A percentile compares a stretch with the other conserved stretches of the same genome.
These are phyloP conservation scores for Stegophylla sp. DNA, from an alignment of 2,888 invertebrate genomes.

Conservation along the genomic window DNA sequence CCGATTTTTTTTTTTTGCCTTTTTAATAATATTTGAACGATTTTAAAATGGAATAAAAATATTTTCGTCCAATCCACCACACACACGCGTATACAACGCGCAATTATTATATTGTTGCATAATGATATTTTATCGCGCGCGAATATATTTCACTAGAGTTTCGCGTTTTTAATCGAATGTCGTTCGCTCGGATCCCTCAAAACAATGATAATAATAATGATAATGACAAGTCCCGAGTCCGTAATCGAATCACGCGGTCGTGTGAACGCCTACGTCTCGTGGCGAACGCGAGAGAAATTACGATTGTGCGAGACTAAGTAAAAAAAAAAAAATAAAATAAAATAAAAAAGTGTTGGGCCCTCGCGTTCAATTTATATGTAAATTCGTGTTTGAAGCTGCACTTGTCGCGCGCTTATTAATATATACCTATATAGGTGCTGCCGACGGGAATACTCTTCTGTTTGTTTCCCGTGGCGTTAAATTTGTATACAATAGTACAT, in stretches of 20 bases:
- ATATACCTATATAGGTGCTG: not conserved
- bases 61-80: not conserved
- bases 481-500: not conserved
- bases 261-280: no score
- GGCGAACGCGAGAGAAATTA: no score
- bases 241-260: not conserved
- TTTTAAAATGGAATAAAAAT: not conserved
- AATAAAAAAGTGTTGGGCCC: not conserved
- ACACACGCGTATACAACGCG: not conserved
- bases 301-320: no score
- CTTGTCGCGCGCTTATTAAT: not conserved
- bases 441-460: slow-evolving; percentile 15
- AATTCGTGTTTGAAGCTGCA: not conserved
- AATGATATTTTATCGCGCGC: no score
- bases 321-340: not conserved
- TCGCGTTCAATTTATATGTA: slow-evolving; percentile 18
- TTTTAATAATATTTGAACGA: not conserved
- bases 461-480: slow-evolving; percentile 38
- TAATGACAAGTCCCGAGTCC: not conserved
- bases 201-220: not conserved
- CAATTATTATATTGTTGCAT: not conserved
- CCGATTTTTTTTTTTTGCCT: not conserved
- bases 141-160: no score
- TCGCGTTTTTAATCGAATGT: not conserved
- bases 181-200: not conserved